phyloP scores from a whole-genome alignment of 2,888 invertebrate species.

The Luffia ferchaultella region DNA sequence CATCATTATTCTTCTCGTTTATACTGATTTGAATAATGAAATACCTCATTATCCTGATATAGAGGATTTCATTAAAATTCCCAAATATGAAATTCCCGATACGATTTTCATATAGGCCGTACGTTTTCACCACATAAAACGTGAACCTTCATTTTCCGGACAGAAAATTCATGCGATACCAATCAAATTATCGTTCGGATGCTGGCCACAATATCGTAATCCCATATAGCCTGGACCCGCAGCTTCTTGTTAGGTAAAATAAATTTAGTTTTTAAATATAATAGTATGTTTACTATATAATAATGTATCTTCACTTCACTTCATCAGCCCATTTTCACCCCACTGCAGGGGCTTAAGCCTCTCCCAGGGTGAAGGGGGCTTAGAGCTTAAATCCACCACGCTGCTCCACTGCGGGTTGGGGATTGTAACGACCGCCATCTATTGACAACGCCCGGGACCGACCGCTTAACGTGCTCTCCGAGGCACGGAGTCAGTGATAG shows the following conservation, averaged over 20 bases:
- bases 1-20: not conserved
- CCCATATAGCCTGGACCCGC: conserved; percentile 24
- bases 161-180: conserved; percentile 34
- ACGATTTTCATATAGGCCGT: not conserved
- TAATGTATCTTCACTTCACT: no score
- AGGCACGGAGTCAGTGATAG: no score
- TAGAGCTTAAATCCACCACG: no score
- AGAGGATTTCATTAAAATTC: not conserved
- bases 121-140: conserved; percentile 19
- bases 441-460: no score
- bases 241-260: not conserved
- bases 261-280: no score
- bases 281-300: no score
- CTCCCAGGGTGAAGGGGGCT: no score
- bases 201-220: conserved; percentile 34
- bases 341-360: no score
- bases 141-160: conserved; percentile 27
- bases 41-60: not conserved
- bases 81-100: not conserved
- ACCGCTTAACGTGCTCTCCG: no score
- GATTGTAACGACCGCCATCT: no score
- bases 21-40: not conserved
- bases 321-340: no score
- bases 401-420: no score
- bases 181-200: conserved; percentile 39